phyloP scores from a whole-genome alignment of 2,797 vertebrate species.

The Poeciliopsis infans region DNA sequence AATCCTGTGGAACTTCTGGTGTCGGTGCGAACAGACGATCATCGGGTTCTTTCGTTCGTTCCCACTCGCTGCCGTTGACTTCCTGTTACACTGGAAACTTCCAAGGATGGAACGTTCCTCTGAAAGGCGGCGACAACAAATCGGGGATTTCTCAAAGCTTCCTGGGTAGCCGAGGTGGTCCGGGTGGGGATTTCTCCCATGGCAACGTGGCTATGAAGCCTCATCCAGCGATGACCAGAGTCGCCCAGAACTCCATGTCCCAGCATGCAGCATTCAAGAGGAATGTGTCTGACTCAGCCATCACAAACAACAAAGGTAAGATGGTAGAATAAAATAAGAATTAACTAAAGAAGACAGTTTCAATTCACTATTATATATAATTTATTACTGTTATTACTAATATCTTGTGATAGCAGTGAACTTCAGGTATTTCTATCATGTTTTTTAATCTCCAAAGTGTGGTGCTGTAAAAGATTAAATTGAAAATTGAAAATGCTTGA shows the following conservation, averaged over 20 bases:
- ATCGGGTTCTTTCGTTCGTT: constrained; percentile 55
- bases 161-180: constrained; percentile 38
- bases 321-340: not conserved
- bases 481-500: too few relatives aligned
- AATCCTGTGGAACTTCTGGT: not conserved
- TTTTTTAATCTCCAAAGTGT: too few relatives aligned
- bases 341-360: too few relatives aligned
- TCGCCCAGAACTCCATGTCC: constrained; percentile 31
- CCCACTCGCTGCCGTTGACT: constrained; percentile 72
- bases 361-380: too few relatives aligned
- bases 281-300: constrained; percentile 80
- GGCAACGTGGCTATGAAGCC: constrained; percentile 24
- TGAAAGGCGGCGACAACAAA: constrained; percentile 46
- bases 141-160: constrained; percentile 51
- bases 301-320: constrained; percentile 84
- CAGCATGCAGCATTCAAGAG: constrained; percentile 83
- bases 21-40: constrained; percentile 26
- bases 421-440: too few relatives aligned
- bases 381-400: not conserved
- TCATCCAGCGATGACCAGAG: constrained; percentile 25
- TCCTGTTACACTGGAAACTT: constrained; percentile 46
- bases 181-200: constrained; percentile 60
- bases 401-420: too few relatives aligned
- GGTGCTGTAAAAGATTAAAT: too few relatives aligned
- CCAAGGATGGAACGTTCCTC: constrained; percentile 59